A percentile compares a stretch with the other conserved stretches of the same genome.
Conservation (phyloP, 1,140 invertebrate species). For the Temnothorax curvispinosus region DNA sequence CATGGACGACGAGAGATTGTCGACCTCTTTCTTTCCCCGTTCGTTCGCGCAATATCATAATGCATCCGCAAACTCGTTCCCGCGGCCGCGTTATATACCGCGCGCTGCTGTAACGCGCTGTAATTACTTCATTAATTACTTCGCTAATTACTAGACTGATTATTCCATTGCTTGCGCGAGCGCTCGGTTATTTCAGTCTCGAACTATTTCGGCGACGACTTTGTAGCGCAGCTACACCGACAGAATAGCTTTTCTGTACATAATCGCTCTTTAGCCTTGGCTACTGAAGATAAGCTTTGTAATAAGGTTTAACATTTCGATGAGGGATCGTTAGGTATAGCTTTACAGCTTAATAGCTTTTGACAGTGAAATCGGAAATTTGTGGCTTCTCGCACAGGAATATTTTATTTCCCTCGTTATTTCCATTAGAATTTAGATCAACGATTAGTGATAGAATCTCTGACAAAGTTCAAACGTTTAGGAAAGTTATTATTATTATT, state of each 20-base stretch:
- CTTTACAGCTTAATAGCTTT: not conserved
- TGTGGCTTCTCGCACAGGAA: not conserved
- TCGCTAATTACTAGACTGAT: constrained; percentile 38
- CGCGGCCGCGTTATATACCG: constrained; percentile 10
- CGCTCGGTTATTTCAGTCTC: constrained; percentile 28
- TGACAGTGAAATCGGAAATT: not conserved
- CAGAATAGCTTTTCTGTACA: constrained; percentile 25
- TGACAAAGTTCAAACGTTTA: not conserved
- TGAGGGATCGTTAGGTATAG: not conserved
- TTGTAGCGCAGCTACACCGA: not conserved
- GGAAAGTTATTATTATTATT: not conserved
- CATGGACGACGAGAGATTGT: not conserved
- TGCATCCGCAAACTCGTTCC: constrained; percentile 27
- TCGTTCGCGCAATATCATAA: constrained; percentile 43
- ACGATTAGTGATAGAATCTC: not conserved
- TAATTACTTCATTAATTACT: constrained; percentile 62
- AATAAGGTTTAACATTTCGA: constrained; percentile 23
- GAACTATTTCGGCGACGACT: constrained; percentile 1
- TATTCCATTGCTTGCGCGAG: constrained; percentile 31
- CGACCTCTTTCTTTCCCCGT: not conserved
- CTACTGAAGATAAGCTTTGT: not conserved
- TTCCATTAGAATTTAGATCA: not conserved
- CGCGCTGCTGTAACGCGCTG: constrained; percentile 14
- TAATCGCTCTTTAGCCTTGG: constrained; percentile 36
- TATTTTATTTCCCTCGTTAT: not conserved